Evolutionary conservation across 2,797 vertebrate genomes (phyloP).

Genomic region (Microtus agrestis): DNA sequence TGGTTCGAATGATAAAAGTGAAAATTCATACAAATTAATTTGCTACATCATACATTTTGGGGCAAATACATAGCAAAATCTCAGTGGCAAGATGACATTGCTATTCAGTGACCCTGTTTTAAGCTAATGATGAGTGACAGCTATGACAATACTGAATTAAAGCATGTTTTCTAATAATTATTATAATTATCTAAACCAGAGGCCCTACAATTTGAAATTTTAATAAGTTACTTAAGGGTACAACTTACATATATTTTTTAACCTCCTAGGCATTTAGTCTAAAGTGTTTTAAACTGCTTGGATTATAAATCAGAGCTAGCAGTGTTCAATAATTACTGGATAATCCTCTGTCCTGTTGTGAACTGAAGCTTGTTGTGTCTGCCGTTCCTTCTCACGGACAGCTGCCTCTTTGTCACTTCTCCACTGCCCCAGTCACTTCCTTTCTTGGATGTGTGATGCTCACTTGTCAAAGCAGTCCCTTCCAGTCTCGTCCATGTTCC

Average conservation of each 20-base stretch:
- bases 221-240: constrained; percentile 18
- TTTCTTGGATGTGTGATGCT: background rate
- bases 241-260: background rate
- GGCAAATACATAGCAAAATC: background rate
- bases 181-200: constrained; percentile 48
- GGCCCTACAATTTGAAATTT: constrained; percentile 44
- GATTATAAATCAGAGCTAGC: constrained; percentile 25
- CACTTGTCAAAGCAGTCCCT: background rate
- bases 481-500: background rate
- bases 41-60: background rate
- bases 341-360: background rate
- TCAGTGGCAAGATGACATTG: background rate
- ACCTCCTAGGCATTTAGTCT: background rate
- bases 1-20: background rate
- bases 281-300: constrained; percentile 4
- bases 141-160: background rate
- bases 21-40: constrained; percentile 11
- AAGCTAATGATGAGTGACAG: background rate
- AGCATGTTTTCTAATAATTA: background rate
- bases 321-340: background rate
- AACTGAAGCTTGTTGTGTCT: background rate
- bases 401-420: background rate
- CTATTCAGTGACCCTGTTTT: background rate
- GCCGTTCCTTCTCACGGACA: background rate
- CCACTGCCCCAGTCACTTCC: background rate